These are phyloP conservation scores for Drosophila kokeensis DNA, from an alignment of 2,888 invertebrate genomes.

Conservation along the genomic window DNA sequence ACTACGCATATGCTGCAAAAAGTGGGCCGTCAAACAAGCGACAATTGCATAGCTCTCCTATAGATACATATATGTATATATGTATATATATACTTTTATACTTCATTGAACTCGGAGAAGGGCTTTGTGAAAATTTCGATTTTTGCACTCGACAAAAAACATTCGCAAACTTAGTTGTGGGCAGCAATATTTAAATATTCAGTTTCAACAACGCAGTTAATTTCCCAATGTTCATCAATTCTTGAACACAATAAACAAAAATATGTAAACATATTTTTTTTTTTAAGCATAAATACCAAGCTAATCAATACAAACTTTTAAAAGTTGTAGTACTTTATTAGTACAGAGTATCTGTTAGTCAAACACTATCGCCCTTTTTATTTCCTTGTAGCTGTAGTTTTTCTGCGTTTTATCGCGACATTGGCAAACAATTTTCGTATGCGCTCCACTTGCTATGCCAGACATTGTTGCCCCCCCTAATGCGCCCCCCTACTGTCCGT, in stretches of 20 bases:
- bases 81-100: not conserved
- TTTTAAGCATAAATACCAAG: not conserved
- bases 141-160: not conserved
- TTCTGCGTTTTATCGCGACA: constrained; percentile 71
- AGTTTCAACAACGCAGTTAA: not conserved
- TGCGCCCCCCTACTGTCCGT: not conserved
- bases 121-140: not conserved
- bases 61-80: not conserved
- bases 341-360: constrained; percentile 23
- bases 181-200: not conserved
- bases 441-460: constrained; percentile 78
- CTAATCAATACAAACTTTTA: not conserved
- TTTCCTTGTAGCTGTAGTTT: constrained; percentile 32
- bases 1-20: not conserved
- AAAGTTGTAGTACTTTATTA: not conserved
- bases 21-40: not conserved
- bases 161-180: not conserved
- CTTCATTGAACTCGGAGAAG: not conserved
- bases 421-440: constrained; percentile 76
- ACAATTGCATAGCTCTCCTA: not conserved
- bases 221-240: not conserved
- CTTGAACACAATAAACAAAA: not conserved
- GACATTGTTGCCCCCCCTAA: constrained; percentile 4
- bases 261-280: accelerated
- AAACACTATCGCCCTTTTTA: not conserved